Evolutionary conservation across 2,797 vertebrate genomes (phyloP).

Genomic region (Thaleichthys pacificus): DNA sequence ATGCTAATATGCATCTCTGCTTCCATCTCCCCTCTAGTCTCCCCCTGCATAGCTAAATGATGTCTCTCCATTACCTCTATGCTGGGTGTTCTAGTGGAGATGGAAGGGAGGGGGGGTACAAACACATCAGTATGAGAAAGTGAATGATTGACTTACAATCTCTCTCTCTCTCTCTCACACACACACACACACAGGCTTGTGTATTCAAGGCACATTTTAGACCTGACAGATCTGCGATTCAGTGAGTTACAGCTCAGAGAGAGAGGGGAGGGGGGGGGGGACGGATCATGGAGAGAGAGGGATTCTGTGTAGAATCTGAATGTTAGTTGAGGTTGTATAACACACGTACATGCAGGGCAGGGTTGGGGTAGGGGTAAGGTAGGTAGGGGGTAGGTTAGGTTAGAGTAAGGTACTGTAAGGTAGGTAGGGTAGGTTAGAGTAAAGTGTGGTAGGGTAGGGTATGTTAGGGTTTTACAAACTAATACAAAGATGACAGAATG

Average conservation of each 20-base stretch:
- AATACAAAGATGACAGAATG: neutral
- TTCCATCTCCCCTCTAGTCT: constrained; percentile 5
- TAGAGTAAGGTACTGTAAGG: too few relatives aligned
- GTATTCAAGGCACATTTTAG: constrained; percentile 20
- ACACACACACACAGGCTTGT: constrained; percentile 17
- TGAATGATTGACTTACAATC: constrained; percentile 11
- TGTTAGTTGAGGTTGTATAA: too few relatives aligned
- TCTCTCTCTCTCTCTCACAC: constrained; percentile 2
- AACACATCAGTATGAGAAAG: neutral
- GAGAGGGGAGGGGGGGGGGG: neutral
- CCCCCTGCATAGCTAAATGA: constrained; percentile 5
- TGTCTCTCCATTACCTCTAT: constrained; percentile 25
- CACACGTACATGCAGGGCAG: too few relatives aligned
- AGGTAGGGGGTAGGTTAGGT: too few relatives aligned
- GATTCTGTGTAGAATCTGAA: too few relatives aligned
- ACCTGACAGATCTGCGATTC: constrained; percentile 29
- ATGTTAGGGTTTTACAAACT: too few relatives aligned
- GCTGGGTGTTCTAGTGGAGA: constrained; percentile 2
- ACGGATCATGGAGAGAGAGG: neutral
- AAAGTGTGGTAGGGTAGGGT: too few relatives aligned
- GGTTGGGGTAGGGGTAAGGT: too few relatives aligned
- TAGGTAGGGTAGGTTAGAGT: too few relatives aligned
- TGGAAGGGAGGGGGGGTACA: neutral
- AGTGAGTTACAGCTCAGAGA: constrained; percentile 18
- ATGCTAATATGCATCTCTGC: constrained; percentile 24